Base-by-base conservation (phyloP, 2,797 vertebrate species). In the Decapterus maruadsi region DNA sequence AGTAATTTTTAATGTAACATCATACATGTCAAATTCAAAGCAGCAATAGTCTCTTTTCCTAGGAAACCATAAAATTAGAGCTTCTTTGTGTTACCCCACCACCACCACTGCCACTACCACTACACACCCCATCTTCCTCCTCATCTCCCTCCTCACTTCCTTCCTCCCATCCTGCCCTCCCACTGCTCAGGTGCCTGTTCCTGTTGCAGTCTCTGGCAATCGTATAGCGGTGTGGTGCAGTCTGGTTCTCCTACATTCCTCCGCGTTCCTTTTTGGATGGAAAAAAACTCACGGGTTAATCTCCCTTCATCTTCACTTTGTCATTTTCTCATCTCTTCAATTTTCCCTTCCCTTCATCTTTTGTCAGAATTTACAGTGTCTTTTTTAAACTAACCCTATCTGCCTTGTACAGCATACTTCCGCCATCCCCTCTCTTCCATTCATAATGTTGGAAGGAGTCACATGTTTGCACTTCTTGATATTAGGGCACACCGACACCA, bases 101-200 rank as follows among this genome's bases (percentile, higher is more conserved):
- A 26, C 26, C 26, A 26, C 26, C 26, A 26, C 26, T 3, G 3
- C 26, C 26, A 26, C 26, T 19, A 4, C 48, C 10, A 20, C 48
- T n/a, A n/a, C 10, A 26, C 26, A 6, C 54, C 62, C 9, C 29
- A 58, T 26, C 45, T 29, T 72, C 53, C 20, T 42, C 59, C 50
- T 43, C 55, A 14, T 80, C 78, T 67, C 62, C 69, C 65, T 82
- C 71, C 53, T 72, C 6, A 10, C 72, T 85, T 82, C 77, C 81
- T 77, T 83, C 68, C 75, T 79, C 74, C 63, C 77, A 58, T 68
- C 86, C 69, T 11, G 66, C 46, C 83, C 77, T 78, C 87, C 81
- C 59, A 51, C 83, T 74, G 79, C 61, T 91, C 78, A 89, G 90
- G 84, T 92, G 85, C 72, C 85, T 89, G 77, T 83, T 89, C 74